phyloP scores from a whole-genome alignment of 2,888 invertebrate genomes.

The Cryptocheilus praepositus region DNA sequence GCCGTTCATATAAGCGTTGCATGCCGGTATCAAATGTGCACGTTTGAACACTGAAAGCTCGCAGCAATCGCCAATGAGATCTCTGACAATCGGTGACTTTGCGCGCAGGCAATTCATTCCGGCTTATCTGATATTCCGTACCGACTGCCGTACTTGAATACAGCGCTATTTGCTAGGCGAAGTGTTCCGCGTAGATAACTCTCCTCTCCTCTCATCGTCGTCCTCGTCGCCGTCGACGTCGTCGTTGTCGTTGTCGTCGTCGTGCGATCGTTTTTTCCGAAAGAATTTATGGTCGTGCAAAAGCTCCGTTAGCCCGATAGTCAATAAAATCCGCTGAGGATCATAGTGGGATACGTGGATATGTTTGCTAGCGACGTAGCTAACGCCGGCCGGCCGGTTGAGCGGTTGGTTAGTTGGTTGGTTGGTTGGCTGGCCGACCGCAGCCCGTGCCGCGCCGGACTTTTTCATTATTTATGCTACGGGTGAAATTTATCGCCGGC shows the following conservation, averaged over 20 bases:
- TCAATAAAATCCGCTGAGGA: constrained; percentile 36
- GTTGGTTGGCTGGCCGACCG: too few species aligned
- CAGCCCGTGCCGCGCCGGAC: constrained; percentile 5
- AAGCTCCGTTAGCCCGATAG: constrained; percentile 35
- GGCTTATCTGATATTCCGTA: constrained; percentile 19
- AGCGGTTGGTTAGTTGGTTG: too few species aligned
- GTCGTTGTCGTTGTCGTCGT: background rate
- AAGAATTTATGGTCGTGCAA: constrained; percentile 33
- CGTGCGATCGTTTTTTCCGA: constrained; percentile 38
- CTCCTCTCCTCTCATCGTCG: constrained; percentile 16
- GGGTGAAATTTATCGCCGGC: constrained; percentile 29
- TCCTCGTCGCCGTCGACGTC: too few species aligned
- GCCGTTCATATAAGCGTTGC: constrained; percentile 39
- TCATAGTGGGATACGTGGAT: constrained; percentile 14
- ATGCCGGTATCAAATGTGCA: constrained; percentile 49
- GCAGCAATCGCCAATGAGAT: constrained; percentile 52
- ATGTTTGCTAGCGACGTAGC: background rate
- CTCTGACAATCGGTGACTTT: constrained; percentile 57
- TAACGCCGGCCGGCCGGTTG: too few species aligned
- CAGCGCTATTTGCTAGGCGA: constrained; percentile 40
- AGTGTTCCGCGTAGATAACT: constrained; percentile 44
- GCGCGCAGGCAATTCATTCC: constrained; percentile 34
- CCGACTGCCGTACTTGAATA: constrained; percentile 11
- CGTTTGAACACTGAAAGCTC: constrained; percentile 50
- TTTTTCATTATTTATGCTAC: constrained; percentile 27